Evolutionary conservation across 2,888 invertebrate genomes (phyloP).

Genomic region (Drosophila mercatorum): DNA sequence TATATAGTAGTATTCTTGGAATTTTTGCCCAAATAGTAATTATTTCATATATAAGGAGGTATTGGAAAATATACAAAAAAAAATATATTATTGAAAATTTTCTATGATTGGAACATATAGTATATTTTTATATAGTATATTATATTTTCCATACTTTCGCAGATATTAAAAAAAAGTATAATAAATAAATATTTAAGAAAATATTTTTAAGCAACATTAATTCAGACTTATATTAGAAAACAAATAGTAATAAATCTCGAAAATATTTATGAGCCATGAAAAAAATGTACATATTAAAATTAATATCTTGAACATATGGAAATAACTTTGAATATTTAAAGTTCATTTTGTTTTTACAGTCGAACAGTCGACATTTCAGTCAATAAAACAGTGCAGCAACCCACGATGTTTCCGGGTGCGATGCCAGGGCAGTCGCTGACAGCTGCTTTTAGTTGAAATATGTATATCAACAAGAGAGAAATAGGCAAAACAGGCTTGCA

Average conservation of each 20-base stretch:
- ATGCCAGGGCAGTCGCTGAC: slow-evolving; percentile 8
- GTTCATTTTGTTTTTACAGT: slow-evolving; percentile 6
- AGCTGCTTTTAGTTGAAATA: slow-evolving; percentile 18
- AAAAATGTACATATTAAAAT: background rate
- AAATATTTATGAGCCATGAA: background rate
- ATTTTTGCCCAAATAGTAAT: too few species aligned
- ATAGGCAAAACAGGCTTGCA: slow-evolving; percentile 1
- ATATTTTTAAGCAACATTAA: background rate
- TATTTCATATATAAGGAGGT: too few species aligned
- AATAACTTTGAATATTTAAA: background rate
- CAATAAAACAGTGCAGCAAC: slow-evolving; percentile 12
- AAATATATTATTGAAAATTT: too few species aligned
- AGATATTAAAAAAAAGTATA: too few species aligned
- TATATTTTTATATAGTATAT: too few species aligned
- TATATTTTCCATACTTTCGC: too few species aligned
- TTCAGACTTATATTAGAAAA: background rate
- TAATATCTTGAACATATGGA: background rate
- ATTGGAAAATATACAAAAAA: too few species aligned
- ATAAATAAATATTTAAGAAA: background rate
- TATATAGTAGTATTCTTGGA: too few species aligned
- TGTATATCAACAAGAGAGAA: background rate
- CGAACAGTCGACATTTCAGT: slow-evolving; percentile 4
- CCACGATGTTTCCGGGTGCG: slow-evolving; percentile 20
- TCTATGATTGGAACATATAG: too few species aligned
- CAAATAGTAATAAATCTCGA: background rate